phyloP scores from a whole-genome alignment of 2,113 vertebrate genomes.

The Colossoma macropomum region DNA sequence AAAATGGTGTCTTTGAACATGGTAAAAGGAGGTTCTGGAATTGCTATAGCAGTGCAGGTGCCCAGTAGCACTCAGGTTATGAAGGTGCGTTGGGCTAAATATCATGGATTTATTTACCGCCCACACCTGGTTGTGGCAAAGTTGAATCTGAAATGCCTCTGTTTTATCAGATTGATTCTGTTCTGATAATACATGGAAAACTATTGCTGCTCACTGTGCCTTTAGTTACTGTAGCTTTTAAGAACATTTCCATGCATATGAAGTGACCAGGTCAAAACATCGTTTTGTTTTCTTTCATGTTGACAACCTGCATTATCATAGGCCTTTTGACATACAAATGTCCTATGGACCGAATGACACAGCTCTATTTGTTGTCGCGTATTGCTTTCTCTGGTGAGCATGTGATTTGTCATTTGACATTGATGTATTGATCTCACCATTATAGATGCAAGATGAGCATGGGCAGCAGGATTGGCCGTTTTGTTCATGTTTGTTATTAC shows the following conservation, averaged over 20 bases:
- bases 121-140: not conserved
- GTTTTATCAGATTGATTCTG: constrained; percentile 35
- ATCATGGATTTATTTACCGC: not conserved
- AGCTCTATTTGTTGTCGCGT: constrained; percentile 37
- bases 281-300: no score
- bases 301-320: constrained; percentile 38
- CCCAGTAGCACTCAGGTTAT: not conserved
- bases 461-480: not conserved
- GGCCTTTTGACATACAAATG: constrained; percentile 47
- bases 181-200: constrained; percentile 28
- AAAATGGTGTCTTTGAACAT: no score
- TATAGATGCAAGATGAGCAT: constrained; percentile 9
- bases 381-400: constrained; percentile 44
- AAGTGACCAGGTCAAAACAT: constrained; percentile 31
- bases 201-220: constrained; percentile 28
- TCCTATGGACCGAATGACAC: constrained; percentile 38
- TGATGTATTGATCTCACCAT: constrained; percentile 20
- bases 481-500: not conserved
- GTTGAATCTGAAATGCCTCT: constrained; percentile 14
- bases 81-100: not conserved
- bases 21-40: not conserved
- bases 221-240: constrained; percentile 46
- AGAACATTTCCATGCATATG: constrained; percentile 53
- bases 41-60: not conserved
- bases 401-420: constrained; percentile 34